A percentile compares a stretch with the other conserved stretches of the same genome.
Evolutionary conservation across 2,888 invertebrate genomes (phyloP).

Genomic region (Caenorhabditis becei): DNA sequence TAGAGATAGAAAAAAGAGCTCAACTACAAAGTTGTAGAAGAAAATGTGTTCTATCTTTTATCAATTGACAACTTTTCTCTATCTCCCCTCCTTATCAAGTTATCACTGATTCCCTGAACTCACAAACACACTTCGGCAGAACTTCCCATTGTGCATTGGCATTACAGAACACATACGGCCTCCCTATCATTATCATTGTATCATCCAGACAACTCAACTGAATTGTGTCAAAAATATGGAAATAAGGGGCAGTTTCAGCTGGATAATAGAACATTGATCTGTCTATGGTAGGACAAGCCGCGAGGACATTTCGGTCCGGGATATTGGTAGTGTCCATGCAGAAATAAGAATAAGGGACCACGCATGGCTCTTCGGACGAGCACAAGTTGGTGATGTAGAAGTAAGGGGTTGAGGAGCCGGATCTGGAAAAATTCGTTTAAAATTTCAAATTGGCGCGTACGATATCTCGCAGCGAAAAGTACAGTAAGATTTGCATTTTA

Average conservation of each 20-base stretch:
- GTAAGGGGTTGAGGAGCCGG: constrained; percentile 2
- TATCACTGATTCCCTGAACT: neutral
- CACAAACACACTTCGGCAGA: constrained; percentile 36
- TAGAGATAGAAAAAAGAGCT: too few species aligned
- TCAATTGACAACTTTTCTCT: too few species aligned
- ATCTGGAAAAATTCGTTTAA: constrained; percentile 14
- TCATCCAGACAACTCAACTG: constrained; percentile 17
- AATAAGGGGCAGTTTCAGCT: neutral
- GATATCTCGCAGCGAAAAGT: too few species aligned
- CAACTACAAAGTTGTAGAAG: too few species aligned
- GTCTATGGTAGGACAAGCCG: constrained; percentile 1
- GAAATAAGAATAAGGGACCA: constrained; percentile 6
- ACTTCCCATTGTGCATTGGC: constrained; percentile 25
- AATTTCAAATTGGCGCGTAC: too few species aligned
- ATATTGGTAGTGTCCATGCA: neutral
- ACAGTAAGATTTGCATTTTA: too few species aligned
- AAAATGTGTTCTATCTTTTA: too few species aligned
- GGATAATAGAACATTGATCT: neutral
- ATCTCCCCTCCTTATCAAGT: too few species aligned
- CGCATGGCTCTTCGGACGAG: neutral
- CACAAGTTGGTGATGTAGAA: constrained; percentile 21
- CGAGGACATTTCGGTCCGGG: neutral
- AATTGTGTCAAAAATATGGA: constrained; percentile 12
- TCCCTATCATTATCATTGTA: constrained; percentile 24
- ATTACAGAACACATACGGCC: constrained; percentile 31